A percentile compares a stretch with the other conserved stretches of the same genome.
Evolutionary conservation across 1,140 invertebrate genomes (phyloP).

Genomic region (Ruditapes philippinarum): DNA sequence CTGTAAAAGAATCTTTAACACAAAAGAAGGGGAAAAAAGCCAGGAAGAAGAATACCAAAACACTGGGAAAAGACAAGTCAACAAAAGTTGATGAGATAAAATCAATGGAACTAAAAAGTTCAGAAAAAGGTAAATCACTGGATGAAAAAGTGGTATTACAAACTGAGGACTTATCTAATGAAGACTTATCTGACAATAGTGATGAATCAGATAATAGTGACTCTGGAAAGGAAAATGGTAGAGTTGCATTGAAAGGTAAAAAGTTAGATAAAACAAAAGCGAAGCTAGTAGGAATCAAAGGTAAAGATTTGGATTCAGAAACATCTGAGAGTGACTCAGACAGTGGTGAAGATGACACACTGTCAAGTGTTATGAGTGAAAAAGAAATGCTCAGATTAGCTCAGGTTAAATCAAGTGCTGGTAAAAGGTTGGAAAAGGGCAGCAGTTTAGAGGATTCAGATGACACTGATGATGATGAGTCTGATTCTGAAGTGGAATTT

Average conservation of each 20-base stretch:
- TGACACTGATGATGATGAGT: not conserved
- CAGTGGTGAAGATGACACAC: not conserved
- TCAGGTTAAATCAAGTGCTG: not conserved
- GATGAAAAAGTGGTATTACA: not conserved
- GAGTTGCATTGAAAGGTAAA: not conserved
- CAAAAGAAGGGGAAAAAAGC: not conserved
- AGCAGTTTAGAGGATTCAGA: not conserved
- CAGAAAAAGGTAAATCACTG: not conserved
- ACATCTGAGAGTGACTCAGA: not conserved
- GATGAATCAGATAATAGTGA: not conserved
- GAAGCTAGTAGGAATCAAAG: not conserved
- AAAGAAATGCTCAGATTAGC: not conserved
- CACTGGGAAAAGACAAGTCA: not conserved
- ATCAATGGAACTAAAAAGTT: not conserved
- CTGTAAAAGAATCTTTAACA: not conserved
- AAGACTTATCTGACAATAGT: not conserved
- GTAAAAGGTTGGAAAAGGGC: not conserved
- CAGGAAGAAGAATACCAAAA: not conserved
- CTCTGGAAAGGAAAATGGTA: not conserved
- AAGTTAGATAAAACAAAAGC: no score
- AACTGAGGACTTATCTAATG: not conserved
- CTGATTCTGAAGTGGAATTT: not conserved
- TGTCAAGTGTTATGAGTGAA: not conserved
- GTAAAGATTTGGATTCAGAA: not conserved
- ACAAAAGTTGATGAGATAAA: not conserved